phyloP scores from a whole-genome alignment of 2,113 vertebrate genomes.

The Hucho hucho region DNA sequence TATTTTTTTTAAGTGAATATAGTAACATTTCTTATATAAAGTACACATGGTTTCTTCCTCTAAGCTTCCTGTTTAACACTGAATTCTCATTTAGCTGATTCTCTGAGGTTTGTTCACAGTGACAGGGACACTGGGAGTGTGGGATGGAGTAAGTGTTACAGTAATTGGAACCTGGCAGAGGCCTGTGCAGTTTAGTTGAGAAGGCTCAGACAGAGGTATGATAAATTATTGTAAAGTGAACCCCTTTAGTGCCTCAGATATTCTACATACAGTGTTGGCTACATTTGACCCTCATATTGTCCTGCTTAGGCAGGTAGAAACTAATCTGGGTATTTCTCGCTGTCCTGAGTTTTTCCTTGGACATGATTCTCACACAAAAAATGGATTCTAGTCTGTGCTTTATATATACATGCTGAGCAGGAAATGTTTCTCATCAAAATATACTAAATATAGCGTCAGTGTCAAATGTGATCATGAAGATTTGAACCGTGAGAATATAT shows the following conservation, averaged over 20 bases:
- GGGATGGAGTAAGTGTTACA: constrained; percentile 16
- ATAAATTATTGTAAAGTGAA: neutral
- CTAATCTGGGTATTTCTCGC: neutral
- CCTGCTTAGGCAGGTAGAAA: neutral
- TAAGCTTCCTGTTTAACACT: neutral
- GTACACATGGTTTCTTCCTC: neutral
- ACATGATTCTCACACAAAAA: neutral
- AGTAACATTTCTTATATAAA: constrained; percentile 18
- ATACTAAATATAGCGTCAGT: neutral
- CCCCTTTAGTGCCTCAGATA: neutral
- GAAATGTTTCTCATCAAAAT: neutral
- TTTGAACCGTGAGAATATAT: neutral
- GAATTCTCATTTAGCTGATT: neutral
- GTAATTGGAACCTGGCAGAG: neutral
- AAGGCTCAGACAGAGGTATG: neutral
- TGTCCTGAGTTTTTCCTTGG: neutral
- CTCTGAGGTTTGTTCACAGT: neutral
- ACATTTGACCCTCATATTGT: too few species aligned
- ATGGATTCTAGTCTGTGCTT: neutral
- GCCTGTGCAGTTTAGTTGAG: neutral
- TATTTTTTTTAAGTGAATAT: constrained; percentile 31
- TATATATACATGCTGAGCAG: neutral
- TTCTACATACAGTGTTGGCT: constrained; percentile 13
- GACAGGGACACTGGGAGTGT: constrained; percentile 3
- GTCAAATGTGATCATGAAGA: neutral